These are phyloP conservation scores for Columba janthina DNA, from an alignment of 2,113 vertebrate genomes.

Conservation along the genomic window DNA sequence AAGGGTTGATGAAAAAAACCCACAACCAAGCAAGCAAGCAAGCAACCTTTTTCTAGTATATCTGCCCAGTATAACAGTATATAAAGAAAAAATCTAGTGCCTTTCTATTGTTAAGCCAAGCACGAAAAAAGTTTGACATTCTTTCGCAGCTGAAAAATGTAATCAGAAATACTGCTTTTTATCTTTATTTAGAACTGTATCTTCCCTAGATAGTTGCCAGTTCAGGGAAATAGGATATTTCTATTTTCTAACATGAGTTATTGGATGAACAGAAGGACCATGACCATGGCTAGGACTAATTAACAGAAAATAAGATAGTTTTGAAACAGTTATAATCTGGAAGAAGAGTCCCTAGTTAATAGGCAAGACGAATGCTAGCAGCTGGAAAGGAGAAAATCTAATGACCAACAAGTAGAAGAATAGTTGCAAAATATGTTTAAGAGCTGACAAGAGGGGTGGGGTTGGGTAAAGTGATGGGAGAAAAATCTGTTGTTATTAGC, in stretches of 20 bases:
- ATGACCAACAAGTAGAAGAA: background rate
- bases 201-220: background rate
- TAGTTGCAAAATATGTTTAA: slow-evolving; percentile 11
- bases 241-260: background rate
- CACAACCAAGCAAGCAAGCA: too few relatives aligned
- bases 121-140: background rate
- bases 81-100: background rate
- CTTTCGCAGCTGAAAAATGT: background rate
- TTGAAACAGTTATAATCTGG: background rate
- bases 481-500: background rate
- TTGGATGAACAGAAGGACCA: background rate
- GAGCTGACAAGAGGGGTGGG: background rate
- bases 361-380: background rate
- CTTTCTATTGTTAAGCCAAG: background rate
- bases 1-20: background rate
- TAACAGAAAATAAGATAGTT: background rate
- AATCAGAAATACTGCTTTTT: background rate
- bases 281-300: background rate
- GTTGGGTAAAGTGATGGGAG: background rate
- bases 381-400: background rate
- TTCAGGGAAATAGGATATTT: background rate
- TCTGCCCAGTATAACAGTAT: background rate
- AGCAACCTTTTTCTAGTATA: too few relatives aligned
- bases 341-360: background rate
- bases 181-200: background rate